Conservation (phyloP, 2,888 invertebrate genomes). For the Microchrysa polita region DNA sequence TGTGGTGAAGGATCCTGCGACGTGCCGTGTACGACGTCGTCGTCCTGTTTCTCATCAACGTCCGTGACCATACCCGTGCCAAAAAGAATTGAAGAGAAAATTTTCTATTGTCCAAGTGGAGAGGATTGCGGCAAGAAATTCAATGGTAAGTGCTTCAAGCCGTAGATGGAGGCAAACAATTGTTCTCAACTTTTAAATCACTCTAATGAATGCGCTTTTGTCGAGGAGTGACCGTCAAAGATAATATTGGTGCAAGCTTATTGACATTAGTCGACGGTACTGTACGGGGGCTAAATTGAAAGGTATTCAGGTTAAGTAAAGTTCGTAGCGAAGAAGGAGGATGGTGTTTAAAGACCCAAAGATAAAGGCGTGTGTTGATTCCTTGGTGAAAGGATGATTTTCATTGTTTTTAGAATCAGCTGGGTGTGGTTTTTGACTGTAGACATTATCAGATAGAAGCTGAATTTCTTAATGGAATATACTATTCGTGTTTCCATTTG, state of each 20-base stretch:
- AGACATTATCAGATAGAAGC: no score
- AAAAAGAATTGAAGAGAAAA: slow-evolving; percentile 39
- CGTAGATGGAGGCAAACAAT: no score
- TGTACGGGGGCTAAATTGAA: no score
- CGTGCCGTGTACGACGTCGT: not conserved
- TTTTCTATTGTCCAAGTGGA: slow-evolving; percentile 50
- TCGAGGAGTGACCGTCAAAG: slow-evolving; percentile 1
- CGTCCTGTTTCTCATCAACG: slow-evolving; percentile 10
- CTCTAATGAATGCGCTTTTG: slow-evolving; percentile 31
- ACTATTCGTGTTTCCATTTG: no score
- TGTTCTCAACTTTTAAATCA: not conserved
- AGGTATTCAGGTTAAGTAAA: no score
- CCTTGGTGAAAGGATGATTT: no score
- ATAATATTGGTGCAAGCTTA: slow-evolving; percentile 16
- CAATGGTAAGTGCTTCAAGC: slow-evolving; percentile 46
- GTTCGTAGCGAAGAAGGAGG: no score
- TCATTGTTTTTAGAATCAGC: not conserved
- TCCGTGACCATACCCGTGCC: slow-evolving; percentile 48
- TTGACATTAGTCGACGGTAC: not conserved
- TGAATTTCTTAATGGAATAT: no score
- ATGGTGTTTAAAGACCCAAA: no score
- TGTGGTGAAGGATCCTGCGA: not conserved
- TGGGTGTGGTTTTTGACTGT: no score
- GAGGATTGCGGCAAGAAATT: slow-evolving; percentile 50
- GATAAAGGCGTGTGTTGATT: no score